phyloP scores from a whole-genome alignment of 2,797 vertebrate species.

The Allobates femoralis region DNA sequence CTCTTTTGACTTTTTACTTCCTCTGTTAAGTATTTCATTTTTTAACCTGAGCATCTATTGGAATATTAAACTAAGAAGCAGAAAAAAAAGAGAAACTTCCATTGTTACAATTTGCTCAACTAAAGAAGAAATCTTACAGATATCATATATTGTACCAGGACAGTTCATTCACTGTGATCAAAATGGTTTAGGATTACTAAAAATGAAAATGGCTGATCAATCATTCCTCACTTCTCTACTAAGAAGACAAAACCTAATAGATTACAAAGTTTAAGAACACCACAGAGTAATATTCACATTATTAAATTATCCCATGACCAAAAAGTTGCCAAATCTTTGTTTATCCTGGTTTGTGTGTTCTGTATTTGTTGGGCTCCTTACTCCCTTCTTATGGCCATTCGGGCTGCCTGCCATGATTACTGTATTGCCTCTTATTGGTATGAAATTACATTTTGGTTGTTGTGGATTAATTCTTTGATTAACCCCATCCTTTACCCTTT shows the following conservation, averaged over 20 bases:
- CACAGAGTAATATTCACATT: background rate
- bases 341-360: slow-evolving; percentile 82
- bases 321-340: slow-evolving; percentile 83
- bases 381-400: slow-evolving; percentile 84
- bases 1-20: slow-evolving; percentile 82
- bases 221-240: background rate
- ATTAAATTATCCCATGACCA: slow-evolving; percentile 73
- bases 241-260: background rate
- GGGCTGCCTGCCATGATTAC: slow-evolving; percentile 79
- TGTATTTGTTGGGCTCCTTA: slow-evolving; percentile 85
- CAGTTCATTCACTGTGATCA: background rate
- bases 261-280: background rate
- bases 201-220: background rate
- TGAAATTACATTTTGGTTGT: slow-evolving; percentile 84
- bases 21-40: slow-evolving; percentile 81
- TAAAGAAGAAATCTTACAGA: background rate
- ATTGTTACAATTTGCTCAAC: background rate
- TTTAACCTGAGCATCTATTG: slow-evolving; percentile 86
- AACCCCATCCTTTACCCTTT: slow-evolving; percentile 85
- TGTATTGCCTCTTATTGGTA: slow-evolving; percentile 83
- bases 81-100: slow-evolving; percentile 52
- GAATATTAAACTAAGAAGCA: slow-evolving; percentile 78
- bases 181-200: background rate
- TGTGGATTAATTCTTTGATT: slow-evolving; percentile 84
- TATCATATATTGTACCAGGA: background rate